These are phyloP conservation scores for Bombyx mandarina DNA, from an alignment of 1,140 invertebrate genomes.

Conservation along the genomic window DNA sequence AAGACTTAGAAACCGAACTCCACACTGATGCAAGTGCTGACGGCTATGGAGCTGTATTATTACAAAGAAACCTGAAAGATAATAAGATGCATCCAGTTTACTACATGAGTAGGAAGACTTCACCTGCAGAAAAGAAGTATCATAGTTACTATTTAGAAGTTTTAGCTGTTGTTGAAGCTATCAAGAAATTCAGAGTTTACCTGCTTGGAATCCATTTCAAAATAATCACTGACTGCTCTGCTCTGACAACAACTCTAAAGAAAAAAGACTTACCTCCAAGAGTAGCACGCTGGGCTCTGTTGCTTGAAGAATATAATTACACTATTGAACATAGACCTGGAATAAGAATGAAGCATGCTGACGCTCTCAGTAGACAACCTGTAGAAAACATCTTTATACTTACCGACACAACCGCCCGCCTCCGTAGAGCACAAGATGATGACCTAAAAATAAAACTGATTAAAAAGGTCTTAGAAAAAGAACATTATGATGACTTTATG, in stretches of 20 bases:
- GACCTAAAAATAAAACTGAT: conserved; percentile 25
- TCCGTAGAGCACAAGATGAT: conserved; percentile 24
- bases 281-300: conserved; percentile 23
- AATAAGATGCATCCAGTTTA: too few species aligned
- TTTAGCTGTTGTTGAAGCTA: conserved; percentile 63
- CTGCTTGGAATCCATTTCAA: conserved; percentile 61
- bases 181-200: conserved; percentile 68
- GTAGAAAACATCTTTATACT: conserved; percentile 13
- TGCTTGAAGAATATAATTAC: conserved; percentile 43
- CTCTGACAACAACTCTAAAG: conserved; percentile 42
- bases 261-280: conserved; percentile 41
- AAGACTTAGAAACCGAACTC: too few species aligned
- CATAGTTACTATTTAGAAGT: conserved; percentile 65
- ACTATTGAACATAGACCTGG: conserved; percentile 38
- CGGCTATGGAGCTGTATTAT: too few species aligned
- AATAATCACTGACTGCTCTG: conserved; percentile 52
- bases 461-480: conserved; percentile 20
- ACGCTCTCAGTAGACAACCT: conserved; percentile 51
- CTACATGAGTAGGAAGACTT: too few species aligned
- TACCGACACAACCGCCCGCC: conserved; percentile 10
- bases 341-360: conserved; percentile 48
- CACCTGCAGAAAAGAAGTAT: conserved; percentile 50
- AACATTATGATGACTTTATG: conserved; percentile 20
- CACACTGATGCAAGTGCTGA: too few species aligned
- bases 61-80: too few species aligned